Evolutionary conservation across 2,797 vertebrate species (phyloP), one percentile per base, ranked within the genome.

Genomic region (Chaetodon trifasciatus): DNA sequence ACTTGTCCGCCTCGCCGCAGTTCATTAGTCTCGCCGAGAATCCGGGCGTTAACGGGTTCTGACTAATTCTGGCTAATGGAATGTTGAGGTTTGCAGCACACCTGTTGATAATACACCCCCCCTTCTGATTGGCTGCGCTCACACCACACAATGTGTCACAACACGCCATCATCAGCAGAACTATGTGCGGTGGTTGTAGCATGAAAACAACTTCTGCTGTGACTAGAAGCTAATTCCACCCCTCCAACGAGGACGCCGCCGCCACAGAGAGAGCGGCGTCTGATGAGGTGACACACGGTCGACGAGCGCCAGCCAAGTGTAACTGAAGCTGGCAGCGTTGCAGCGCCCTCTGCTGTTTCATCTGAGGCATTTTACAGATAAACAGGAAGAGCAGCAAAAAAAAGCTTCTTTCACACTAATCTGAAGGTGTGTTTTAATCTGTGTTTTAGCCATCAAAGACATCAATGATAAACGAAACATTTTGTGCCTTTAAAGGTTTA

Each of bases 271-370:
- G 2, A 6, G 3, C 19, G 37, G 19, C 0, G 9, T 65, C 19
- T 78, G 65, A 42, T 12, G 17, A 37, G 61, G 56, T 3, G 11
- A 57, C 67, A 68, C 13, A 7, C 24, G 60, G 60, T 28, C 1
- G 0, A 46, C n/a, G 15, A 5, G 53, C 37, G 39, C 21, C 50
- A 63, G 42, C 7, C 40, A 17, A 44, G 11, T 42, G 50, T 37
- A 42, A 17, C 15, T 42, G 0, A 68, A 56, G 6, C n/a, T 3
- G 10, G 4, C 8, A 15, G 24, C 6, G 42, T 8, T 21, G 15
- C 24, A 46, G 50, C 68, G 35, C 86, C 86, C 79, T 55, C 87
- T 86, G 70, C 19, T 83, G 85, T 65, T 28, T 1, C 13, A 8
- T 16, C 21, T 47, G 6, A 44, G 19, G 1, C 7, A 5, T 2